Percentiles rank a stretch among this genome's conserved stretches.
Conservation (phyloP, 2,113 vertebrate genomes). For the Myrmophylax atrothorax region DNA sequence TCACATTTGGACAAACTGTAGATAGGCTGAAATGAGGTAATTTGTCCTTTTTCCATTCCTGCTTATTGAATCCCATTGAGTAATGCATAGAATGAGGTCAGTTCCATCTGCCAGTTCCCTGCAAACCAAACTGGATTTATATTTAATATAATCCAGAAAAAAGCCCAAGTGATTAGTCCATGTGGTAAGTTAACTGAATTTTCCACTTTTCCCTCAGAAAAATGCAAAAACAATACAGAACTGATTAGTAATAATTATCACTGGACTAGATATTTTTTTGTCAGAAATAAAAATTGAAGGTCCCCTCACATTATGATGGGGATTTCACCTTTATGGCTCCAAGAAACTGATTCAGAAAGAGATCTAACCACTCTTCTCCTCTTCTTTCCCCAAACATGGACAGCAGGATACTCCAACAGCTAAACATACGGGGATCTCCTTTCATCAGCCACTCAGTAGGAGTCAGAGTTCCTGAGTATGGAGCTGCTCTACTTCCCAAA, state of each 20-base stretch:
- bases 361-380: not conserved
- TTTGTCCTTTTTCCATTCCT: not conserved
- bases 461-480: not conserved
- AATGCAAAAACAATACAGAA: not conserved
- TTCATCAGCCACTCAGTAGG: not conserved
- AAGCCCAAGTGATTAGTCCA: not conserved
- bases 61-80: not conserved
- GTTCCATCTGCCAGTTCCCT: not conserved
- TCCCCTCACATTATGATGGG: rapidly evolving
- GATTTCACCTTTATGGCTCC: not conserved
- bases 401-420: not conserved
- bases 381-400: not conserved
- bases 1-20: not conserved
- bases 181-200: not conserved
- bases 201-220: not conserved
- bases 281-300: not conserved
- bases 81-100: not conserved
- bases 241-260: not conserved
- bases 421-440: not conserved
- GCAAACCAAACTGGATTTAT: not conserved
- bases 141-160: not conserved
- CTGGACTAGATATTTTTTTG: not conserved
- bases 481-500: not conserved
- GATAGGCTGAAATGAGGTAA: not conserved
- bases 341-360: not conserved